phyloP scores from a whole-genome alignment of 1,140 invertebrate species.

The Trichonephila clavata region DNA sequence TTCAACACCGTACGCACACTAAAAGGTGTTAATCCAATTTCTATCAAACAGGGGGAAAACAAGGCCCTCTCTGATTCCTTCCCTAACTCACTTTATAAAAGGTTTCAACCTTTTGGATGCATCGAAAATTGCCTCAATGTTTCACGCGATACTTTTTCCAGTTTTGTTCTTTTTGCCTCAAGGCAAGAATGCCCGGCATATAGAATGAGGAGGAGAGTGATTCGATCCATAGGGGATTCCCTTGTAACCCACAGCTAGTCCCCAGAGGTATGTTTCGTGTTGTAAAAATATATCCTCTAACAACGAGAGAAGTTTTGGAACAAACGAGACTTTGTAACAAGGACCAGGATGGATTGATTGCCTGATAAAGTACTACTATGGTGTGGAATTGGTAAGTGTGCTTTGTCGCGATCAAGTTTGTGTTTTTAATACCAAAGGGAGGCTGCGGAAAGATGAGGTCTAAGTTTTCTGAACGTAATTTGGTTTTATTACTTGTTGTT shows the following conservation, averaged over 20 bases:
- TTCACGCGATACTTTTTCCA: background rate
- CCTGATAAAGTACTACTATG: conserved; percentile 23
- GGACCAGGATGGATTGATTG: background rate
- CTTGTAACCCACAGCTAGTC: conserved; percentile 21
- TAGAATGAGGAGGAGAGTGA: conserved; percentile 5
- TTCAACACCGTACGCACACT: conserved; percentile 7
- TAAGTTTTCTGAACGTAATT: background rate
- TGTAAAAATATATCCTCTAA: conserved; percentile 24
- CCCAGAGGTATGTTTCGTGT: background rate
- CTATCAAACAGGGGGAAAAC: background rate
- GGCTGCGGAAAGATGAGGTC: background rate
- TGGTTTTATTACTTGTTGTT: background rate
- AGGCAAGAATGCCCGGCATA: conserved; percentile 53
- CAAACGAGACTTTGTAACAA: conserved; percentile 20
- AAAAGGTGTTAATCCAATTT: conserved; percentile 65
- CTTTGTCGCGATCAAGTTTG: background rate
- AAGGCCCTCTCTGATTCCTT: background rate
- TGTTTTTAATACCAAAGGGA: conserved; percentile 29
- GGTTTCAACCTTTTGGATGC: background rate
- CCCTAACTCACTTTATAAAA: conserved; percentile 35
- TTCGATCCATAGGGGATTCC: conserved; percentile 27
- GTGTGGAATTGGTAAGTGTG: conserved; percentile 38
- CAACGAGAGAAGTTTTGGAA: background rate
- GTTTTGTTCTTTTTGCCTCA: conserved; percentile 2
- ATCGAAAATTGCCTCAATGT: conserved; percentile 27